These are phyloP conservation scores for Octomys mimax DNA, from an alignment of 2,797 vertebrate species.

Conservation along the genomic window DNA sequence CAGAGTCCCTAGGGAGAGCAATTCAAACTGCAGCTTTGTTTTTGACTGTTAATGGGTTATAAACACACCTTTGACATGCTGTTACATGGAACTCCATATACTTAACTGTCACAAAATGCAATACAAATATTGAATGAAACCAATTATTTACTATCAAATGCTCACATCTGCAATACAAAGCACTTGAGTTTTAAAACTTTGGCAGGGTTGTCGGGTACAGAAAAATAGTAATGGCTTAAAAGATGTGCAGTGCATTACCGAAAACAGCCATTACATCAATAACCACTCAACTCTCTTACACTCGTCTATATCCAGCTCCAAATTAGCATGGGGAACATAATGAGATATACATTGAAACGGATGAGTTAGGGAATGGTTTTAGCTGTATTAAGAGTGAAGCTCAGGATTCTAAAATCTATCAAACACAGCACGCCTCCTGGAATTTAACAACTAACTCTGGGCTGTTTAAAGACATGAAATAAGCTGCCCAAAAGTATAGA, in stretches of 20 bases:
- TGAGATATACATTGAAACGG: neutral
- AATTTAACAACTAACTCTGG: conserved; percentile 30
- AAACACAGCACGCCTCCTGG: neutral
- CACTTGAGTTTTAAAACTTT: conserved; percentile 22
- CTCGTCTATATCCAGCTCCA: neutral
- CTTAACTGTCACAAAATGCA: neutral
- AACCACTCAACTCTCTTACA: conserved; percentile 22
- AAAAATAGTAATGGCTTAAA: neutral
- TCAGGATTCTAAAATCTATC: conserved; percentile 63
- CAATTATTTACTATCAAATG: neutral
- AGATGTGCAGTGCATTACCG: neutral
- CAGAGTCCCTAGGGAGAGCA: neutral
- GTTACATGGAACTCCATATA: neutral
- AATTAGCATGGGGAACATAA: conserved; percentile 59
- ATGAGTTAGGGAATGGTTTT: conserved; percentile 25
- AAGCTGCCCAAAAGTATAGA: neutral
- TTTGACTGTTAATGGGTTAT: neutral
- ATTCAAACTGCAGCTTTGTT: neutral
- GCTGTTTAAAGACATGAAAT: neutral
- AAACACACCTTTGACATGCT: neutral
- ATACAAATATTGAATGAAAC: conserved; percentile 3
- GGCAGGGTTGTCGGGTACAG: neutral
- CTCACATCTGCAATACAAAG: neutral
- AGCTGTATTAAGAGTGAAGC: conserved; percentile 29
- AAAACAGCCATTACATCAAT: conserved; percentile 32